Base-by-base conservation (phyloP, 2,888 invertebrate species). In the Geotrupes spiniger region DNA sequence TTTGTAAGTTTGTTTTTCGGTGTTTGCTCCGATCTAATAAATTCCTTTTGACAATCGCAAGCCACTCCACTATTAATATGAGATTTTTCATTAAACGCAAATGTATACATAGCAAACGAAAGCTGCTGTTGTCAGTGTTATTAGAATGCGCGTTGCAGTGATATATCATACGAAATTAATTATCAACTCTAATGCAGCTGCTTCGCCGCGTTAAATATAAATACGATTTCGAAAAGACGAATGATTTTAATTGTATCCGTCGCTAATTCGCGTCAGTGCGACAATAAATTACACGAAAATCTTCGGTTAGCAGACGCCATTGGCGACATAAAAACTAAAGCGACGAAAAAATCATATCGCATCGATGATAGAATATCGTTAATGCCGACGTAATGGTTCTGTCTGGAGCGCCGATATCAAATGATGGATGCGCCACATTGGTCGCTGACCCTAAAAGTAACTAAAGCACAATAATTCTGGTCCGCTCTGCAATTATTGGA, bases 381-480 rank as follows among this genome's bases (percentile, higher is more conserved):
- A 33, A 33, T 33, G 33, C 33, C 14, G 12, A 14, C 15, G 15
- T 33, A 33, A 33, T 47, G 43, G 12, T 41, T 46, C 54, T 56
- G 57, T 56, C 57, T 52, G 49, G 45, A 43, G 40, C 47, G 46
- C 54, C 54, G 53, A 59, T 53, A 49, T 52, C 53, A 51, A 52
- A 59, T 62, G 61, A 62, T 62, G 55, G 60, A 62, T 62, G 37
- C 51, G 52, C 54, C 28, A 49, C 49, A 33, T 33, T 33, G 14
- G 33, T 12, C 15, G 15, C 11, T 15, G 12, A 15, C 12, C 33
- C 33, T 15, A 14, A 12, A 33, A 33, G 33, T 33, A 33, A 33
- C 14, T 33, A 33, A 33, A 15, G 33, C 33, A 33, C 41, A 46
- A 46, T 46, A 33, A 46, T 46, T 46, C 33, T 27, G 25, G 38